These are phyloP conservation scores for Falco columbarius DNA, from an alignment of 2,797 vertebrate species.

Conservation along the genomic window DNA sequence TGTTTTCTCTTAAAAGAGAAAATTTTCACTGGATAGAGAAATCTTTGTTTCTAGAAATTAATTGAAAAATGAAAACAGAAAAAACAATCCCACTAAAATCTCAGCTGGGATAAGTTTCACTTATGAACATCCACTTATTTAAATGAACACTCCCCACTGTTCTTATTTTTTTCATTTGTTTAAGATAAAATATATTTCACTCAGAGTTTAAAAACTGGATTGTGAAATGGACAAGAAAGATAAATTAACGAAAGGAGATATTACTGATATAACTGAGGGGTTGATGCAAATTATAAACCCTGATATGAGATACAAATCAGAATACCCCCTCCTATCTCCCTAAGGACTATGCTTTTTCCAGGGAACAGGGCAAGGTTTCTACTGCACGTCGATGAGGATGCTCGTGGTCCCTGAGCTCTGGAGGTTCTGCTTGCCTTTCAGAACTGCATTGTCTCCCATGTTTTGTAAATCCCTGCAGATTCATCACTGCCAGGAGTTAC, in stretches of 20 bases:
- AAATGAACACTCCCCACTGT: neutral
- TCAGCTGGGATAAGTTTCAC: neutral
- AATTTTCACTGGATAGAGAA: neutral
- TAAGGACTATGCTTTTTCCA: neutral
- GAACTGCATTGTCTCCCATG: neutral
- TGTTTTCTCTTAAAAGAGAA: constrained; percentile 49
- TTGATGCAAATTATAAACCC: neutral
- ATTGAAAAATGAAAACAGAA: constrained; percentile 28
- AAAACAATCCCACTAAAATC: neutral
- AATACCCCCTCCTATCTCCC: neutral
- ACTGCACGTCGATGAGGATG: neutral
- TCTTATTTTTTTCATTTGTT: neutral
- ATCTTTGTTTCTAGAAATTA: neutral
- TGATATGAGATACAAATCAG: neutral
- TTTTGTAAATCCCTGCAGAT: neutral
- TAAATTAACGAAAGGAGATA: neutral
- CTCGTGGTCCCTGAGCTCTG: neutral
- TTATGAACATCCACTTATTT: neutral
- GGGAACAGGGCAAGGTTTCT: neutral
- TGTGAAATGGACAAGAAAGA: neutral
- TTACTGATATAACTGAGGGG: neutral
- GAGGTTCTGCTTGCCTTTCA: neutral
- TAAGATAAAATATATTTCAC: neutral
- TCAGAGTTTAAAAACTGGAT: neutral
- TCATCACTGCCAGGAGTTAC: neutral